Percentiles rank a stretch among this genome's conserved stretches.
Conservation (phyloP, 30 jellyfish, hydroid and myxozoan species). For the Pelagia noctiluca region DNA sequence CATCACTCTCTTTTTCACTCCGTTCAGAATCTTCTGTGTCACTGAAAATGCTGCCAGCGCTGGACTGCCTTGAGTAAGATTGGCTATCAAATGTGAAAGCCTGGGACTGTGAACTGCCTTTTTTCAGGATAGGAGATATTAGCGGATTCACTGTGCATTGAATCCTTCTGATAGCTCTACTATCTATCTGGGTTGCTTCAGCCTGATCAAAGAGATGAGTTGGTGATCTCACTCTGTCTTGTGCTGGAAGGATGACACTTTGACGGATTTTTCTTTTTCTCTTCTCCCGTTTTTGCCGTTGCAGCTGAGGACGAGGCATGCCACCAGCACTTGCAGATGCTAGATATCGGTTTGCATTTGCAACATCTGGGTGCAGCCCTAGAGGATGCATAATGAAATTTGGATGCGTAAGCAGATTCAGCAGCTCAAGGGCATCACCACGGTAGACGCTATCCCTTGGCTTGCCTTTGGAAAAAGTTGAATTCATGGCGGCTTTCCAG, state of each 20-base stretch:
- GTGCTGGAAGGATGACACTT: neutral
- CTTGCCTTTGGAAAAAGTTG: constrained; percentile 91
- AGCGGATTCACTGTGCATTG: constrained; percentile 43
- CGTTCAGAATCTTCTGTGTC: constrained; percentile 88
- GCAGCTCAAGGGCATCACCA: constrained; percentile 89
- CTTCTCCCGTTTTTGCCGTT: constrained; percentile 10
- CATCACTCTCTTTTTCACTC: constrained; percentile 84
- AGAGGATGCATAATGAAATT: constrained; percentile 99
- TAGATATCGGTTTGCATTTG: constrained; percentile 29
- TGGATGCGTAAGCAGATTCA: constrained; percentile 88
- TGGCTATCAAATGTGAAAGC: constrained; percentile 31
- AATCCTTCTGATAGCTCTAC: constrained; percentile 23
- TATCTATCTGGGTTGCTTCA: constrained; percentile 41
- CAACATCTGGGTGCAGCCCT: constrained; percentile 75
- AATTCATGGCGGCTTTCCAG: constrained; percentile 98
- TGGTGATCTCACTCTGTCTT: constrained; percentile 10
- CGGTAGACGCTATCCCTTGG: constrained; percentile 69
- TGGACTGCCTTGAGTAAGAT: constrained; percentile 50
- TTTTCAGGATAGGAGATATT: constrained; percentile 39
- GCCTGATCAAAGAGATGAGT: constrained; percentile 51
- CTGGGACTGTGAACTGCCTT: neutral
- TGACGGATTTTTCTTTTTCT: constrained; percentile 17
- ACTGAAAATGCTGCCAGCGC: constrained; percentile 59
- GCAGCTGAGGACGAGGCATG: constrained; percentile 12
- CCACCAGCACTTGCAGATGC: constrained; percentile 98